Evolutionary conservation across 2,888 invertebrate genomes (phyloP), one percentile per base, ranked within the genome.

Genomic region (Nemapogon koenigi): DNA sequence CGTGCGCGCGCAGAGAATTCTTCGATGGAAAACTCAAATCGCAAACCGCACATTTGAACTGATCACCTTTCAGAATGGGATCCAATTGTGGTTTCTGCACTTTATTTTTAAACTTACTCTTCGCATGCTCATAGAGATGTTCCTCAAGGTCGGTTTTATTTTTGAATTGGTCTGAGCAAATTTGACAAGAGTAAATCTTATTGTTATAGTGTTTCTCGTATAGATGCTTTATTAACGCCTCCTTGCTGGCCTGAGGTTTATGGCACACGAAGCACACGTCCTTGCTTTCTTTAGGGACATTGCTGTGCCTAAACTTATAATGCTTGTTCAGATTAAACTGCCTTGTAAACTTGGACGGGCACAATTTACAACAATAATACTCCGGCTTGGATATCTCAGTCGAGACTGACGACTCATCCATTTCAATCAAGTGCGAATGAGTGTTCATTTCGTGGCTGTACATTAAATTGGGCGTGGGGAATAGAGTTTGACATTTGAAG

Each of bases 391-490:
- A n/a, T n/a, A n/a, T n/a, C n/a, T n/a, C n/a, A n/a, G n/a, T n/a
- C n/a, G n/a, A n/a, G n/a, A n/a, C n/a, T n/a, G n/a, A n/a, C n/a
- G n/a, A n/a, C 13, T 33, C 26, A 11, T 44, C 41, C 3, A 48
- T 40, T 0, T 62, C 58, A 0, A 65, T 47, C 6, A 67, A 16
- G 10, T 57, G 58, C 0, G 66, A 67, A 38, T 67, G 67, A 0
- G 47, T 50, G 0, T 41, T 25, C 59, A 59, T 65, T 4, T 62
- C 64, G 18, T 67, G 67, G 0, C 57, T 53, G 28, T 62, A 59
- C 3, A 62, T 43, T 0, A 55, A 55, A 11, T 64, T 67, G 0
- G 50, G 49, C 0, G 66, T 66, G 0, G 62, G 48, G 18, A 67
- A 67, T 0, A 67, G 38, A 0, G 47, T 63, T 1, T 51, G n/a